Evolutionary conservation across 1,140 invertebrate genomes (phyloP), one percentile per base, ranked within the genome.

Genomic region (Oryctes rhinoceros): DNA sequence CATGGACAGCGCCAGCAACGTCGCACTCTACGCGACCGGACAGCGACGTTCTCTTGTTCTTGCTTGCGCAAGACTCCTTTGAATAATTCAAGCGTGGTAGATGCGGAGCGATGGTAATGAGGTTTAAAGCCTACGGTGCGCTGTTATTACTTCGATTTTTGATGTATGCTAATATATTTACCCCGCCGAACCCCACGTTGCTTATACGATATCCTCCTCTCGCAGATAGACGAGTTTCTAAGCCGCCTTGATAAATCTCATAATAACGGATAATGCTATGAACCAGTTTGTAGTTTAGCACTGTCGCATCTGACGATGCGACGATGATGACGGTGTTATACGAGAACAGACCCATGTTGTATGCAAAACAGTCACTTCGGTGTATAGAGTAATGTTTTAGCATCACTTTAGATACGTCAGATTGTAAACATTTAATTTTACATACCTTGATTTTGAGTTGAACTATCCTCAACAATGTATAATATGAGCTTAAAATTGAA

Each of bases 131-230:
- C 53, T 59, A 59, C 53, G 53, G 53, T n/a, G 53, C 53, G 53
- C 53, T 59, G 53, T 59, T 59, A 59, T 59, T 59, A 59, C 53
- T 59, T 59, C 53, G 53, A 59, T 59, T 18, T 59, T 59, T 59
- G 53, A 59, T 59, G 53, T 59, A 59, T 59, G 53, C 53, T 59
- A 59, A 59, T 59, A 59, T 59, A 59, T 59, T 59, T 59, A 44
- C 39, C 9, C 39, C 53, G 15, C 53, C n/a, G 53, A 18, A 7
- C 53, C 53, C 15, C 53, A n/a, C 18, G 18, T 59, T 59, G 7
- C 53, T 59, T 59, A 59, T 3, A 59, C 53, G 53, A n/a, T 18
- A 59, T 4, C n/a, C 18, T 59, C 53, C n/a, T 59, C 53, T n/a
- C 18, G 1, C 39, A 0, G 9, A 10, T 1, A 59, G 15, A 4